phyloP scores from a whole-genome alignment of 2,797 vertebrate genomes.

The Coendou prehensilis region DNA sequence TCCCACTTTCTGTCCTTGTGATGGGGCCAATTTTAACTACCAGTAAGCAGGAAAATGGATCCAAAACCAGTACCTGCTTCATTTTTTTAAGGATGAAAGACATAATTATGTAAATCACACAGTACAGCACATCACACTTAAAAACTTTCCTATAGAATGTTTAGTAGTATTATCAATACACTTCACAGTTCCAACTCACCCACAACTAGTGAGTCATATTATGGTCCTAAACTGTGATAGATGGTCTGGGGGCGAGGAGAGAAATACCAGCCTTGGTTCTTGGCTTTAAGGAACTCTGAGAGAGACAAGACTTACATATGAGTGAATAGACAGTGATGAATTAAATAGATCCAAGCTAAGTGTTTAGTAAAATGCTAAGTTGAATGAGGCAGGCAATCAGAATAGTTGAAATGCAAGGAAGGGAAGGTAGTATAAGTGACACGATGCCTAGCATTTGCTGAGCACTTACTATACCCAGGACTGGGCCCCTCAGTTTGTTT shows the following conservation, averaged over 20 bases:
- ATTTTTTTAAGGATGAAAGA: not conserved
- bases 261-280: not conserved
- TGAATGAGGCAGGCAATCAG: not conserved
- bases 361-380: not conserved
- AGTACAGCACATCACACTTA: not conserved
- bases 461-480: not conserved
- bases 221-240: not conserved
- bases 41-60: not conserved
- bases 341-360: not conserved
- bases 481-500: not conserved
- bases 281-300: not conserved
- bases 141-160: not conserved
- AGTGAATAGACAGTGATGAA: not conserved
- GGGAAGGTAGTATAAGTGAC: not conserved
- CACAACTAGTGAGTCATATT: not conserved
- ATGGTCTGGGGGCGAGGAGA: not conserved
- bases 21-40: not conserved
- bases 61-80: not conserved
- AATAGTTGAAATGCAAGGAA: not conserved
- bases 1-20: not conserved
- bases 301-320: not conserved
- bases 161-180: not conserved
- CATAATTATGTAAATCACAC: not conserved
- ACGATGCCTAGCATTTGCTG: not conserved
- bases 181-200: not conserved